phyloP scores from a whole-genome alignment of 2,113 vertebrate genomes.

The Pygoscelis antarcticus region DNA sequence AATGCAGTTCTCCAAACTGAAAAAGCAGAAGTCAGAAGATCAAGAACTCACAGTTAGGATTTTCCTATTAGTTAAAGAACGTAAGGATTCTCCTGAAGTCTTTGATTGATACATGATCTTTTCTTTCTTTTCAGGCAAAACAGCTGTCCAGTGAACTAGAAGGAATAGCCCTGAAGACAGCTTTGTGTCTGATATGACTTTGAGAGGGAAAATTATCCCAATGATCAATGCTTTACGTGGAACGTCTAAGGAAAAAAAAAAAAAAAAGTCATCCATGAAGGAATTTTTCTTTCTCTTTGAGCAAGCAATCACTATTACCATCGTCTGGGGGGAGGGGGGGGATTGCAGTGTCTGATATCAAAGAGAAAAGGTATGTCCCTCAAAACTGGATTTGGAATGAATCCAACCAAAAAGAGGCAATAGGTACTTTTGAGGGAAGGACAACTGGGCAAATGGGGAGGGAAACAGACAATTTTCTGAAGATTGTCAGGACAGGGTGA shows the following conservation, averaged over 20 bases:
- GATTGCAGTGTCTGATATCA: neutral
- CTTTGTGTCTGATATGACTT: conserved; percentile 45
- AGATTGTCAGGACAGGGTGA: neutral
- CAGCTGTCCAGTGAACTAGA: conserved; percentile 63
- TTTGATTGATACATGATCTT: conserved; percentile 58
- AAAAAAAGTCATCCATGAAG: neutral
- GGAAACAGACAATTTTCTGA: neutral
- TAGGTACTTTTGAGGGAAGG: neutral
- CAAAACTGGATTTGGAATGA: neutral
- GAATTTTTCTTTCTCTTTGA: conserved; percentile 15
- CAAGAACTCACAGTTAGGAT: conserved; percentile 2
- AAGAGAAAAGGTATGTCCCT: neutral
- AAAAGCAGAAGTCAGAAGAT: conserved; percentile 18
- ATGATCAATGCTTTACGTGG: conserved; percentile 16
- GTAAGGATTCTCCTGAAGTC: conserved; percentile 51
- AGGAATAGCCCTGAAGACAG: conserved; percentile 60
- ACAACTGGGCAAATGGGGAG: neutral
- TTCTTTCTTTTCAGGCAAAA: conserved; percentile 61
- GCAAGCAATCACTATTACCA: neutral
- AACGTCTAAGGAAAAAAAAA: neutral
- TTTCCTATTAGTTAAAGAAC: conserved; percentile 40
- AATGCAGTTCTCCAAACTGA: neutral
- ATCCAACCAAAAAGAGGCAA: neutral
- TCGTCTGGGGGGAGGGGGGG: neutral
- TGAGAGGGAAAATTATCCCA: conserved; percentile 54